Evolutionary conservation across 2,888 invertebrate species (phyloP).

Genomic region (Andricus quercusramuli): DNA sequence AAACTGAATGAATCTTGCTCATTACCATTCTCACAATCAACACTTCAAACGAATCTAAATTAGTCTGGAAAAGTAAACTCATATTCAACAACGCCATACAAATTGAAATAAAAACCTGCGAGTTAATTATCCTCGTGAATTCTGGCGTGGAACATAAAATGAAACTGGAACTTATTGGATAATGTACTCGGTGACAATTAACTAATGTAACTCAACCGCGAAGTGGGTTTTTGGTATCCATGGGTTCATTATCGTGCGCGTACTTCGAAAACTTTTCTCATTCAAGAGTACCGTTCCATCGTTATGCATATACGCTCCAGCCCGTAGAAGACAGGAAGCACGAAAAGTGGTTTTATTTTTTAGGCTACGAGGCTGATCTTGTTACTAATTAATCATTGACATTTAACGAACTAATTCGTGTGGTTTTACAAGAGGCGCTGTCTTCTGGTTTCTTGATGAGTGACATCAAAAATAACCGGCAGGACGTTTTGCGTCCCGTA

Average conservation of each 20-base stretch:
- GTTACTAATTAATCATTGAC: conserved; percentile 34
- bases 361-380: not conserved
- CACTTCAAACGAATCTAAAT: not conserved
- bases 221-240: conserved; percentile 38
- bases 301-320: conserved; percentile 23
- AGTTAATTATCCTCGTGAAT: conserved; percentile 29
- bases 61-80: not conserved
- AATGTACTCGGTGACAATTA: conserved; percentile 33
- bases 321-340: conserved; percentile 13
- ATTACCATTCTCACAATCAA: not conserved
- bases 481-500: conserved; percentile 63
- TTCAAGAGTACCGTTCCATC: conserved; percentile 33
- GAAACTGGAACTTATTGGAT: conserved; percentile 29
- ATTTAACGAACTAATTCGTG: conserved; percentile 11
- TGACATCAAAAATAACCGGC: conserved; percentile 70
- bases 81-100: not conserved
- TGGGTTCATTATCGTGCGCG: conserved; percentile 37
- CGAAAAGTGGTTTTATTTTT: conserved; percentile 13
- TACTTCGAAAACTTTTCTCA: conserved; percentile 39
- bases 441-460: conserved; percentile 57
- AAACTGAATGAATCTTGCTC: not conserved
- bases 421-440: conserved; percentile 41
- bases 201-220: conserved; percentile 30
- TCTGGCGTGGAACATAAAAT: not conserved
- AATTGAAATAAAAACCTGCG: conserved; percentile 3